Evolutionary conservation across 2,113 vertebrate genomes (phyloP), one percentile per base, ranked within the genome.

Genomic region (Oreotrochilus melanogaster): DNA sequence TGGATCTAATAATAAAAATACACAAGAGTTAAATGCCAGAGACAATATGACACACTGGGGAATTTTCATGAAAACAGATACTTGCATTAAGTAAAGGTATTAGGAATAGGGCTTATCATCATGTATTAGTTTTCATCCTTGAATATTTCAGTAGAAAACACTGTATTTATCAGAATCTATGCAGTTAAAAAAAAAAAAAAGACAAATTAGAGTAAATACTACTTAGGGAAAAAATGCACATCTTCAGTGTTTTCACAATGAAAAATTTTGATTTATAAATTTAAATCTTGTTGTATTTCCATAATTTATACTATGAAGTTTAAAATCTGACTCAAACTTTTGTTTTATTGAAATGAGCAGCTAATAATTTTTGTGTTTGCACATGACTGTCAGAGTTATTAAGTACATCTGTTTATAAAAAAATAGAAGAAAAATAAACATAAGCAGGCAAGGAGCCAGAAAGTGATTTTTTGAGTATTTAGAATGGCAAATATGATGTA

Each of bases 321-420:
- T 43, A 48, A 61, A 2, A 1, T 53, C 11, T 60, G 12, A 80
- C 54, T 54, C 33, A 61, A 37, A 0, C 2, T 53, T 47, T 30
- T 17, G 1, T 24, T 69, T 62, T 31, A 28, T 14, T 80, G 5
- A 66, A 73, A 70, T 51, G 15, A 51, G 3, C 7, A 56, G 39
- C 48, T 48, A 69, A 16, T 30, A 1, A 1, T 23, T 70, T 67
- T 14, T 2, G 1, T 51, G 9, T 12, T 37, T 57, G 4, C 4
- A 14, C 1, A 2, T 24, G 8, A 22, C 7, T 75, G 1, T 28
- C 10, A 67, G 14, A 70, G 70, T 58, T 67, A 37, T 19, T 64
- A 67, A 72, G 60, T 3, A 0, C 9, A 87, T 65, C 54, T 18
- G 1, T 72, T 80, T 54, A 25, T 24, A 25, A 23, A 70, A 48